Evolutionary conservation across 37 sponge, comb jelly and placozoan genomes (phyloP).

Genomic region (Cladorhizidae sp.): DNA sequence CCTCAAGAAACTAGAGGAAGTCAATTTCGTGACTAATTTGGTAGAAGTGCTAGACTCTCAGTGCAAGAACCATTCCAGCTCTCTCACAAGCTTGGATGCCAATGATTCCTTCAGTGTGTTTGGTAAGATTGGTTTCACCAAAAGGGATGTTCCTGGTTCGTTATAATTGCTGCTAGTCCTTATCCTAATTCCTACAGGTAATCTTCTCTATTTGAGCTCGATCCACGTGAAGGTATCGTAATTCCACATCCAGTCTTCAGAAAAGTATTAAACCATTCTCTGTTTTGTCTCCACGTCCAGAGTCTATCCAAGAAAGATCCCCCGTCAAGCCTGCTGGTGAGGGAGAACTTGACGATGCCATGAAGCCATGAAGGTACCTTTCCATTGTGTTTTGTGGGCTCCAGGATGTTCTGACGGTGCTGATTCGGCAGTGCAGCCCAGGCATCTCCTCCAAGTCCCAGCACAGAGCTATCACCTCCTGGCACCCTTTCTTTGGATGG

Average conservation of each 20-base stretch:
- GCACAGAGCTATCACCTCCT: conserved; percentile 17
- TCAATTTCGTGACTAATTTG: conserved; percentile 4
- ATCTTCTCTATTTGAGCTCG: conserved; percentile 21
- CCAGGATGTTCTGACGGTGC: conserved; percentile 13
- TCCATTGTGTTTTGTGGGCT: neutral
- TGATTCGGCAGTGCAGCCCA: neutral
- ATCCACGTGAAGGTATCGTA: conserved; percentile 27
- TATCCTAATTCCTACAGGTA: conserved; percentile 4
- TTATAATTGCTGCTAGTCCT: neutral
- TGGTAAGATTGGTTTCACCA: conserved; percentile 8
- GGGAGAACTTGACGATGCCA: neutral
- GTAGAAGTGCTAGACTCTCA: conserved; percentile 16
- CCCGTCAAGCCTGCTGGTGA: neutral
- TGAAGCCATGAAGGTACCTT: no score
- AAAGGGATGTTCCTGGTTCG: neutral
- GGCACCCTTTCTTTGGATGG: conserved; percentile 86
- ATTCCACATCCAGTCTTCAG: neutral
- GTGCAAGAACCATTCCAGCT: no score
- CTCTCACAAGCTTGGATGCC: neutral
- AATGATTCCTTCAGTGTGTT: conserved; percentile 19
- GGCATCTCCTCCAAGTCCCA: neutral
- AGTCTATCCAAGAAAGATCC: neutral
- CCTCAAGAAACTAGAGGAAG: conserved; percentile 24
- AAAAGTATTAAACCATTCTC: neutral
- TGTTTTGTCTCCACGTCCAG: neutral